phyloP scores from a whole-genome alignment of 2,888 invertebrate genomes.

The Catocala sponsa region DNA sequence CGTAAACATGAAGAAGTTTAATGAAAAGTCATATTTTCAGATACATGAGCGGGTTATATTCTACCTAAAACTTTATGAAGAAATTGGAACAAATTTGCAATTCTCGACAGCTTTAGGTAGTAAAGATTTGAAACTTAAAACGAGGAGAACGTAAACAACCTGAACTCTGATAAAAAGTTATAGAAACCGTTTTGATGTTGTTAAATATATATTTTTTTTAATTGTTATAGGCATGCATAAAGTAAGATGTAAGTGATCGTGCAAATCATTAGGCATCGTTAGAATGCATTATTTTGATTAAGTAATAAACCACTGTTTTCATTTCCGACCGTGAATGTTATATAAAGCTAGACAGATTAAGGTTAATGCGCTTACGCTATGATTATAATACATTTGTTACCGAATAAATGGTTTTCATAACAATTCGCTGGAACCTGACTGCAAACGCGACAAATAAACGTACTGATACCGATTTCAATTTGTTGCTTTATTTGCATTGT shows the following conservation, averaged over 20 bases:
- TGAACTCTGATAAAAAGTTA: no score
- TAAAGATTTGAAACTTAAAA: not conserved
- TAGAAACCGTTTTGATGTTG: no score
- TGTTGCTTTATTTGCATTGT: no score
- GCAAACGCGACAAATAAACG: conserved; percentile 48
- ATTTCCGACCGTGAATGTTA: not conserved
- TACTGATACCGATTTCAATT: conserved; percentile 26
- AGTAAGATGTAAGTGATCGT: no score
- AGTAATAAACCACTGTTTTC: not conserved
- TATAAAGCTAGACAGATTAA: not conserved
- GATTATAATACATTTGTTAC: conserved; percentile 19
- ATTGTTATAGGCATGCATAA: no score
- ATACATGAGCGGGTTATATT: not conserved
- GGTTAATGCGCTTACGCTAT: conserved; percentile 9
- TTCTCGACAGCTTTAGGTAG: not conserved
- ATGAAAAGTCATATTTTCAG: conserved; percentile 2
- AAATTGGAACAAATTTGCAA: not conserved
- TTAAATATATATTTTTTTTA: no score
- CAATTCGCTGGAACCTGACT: conserved; percentile 38
- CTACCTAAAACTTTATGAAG: not conserved
- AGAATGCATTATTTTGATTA: no score
- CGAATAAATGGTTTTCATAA: conserved; percentile 48
- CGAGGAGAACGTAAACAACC: not conserved
- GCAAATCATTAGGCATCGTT: no score
- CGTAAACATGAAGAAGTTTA: not conserved